A percentile compares a stretch with the other conserved stretches of the same genome.
phyloP scores from a whole-genome alignment of 2,797 vertebrate genomes.

The Phalanger gymnotis region DNA sequence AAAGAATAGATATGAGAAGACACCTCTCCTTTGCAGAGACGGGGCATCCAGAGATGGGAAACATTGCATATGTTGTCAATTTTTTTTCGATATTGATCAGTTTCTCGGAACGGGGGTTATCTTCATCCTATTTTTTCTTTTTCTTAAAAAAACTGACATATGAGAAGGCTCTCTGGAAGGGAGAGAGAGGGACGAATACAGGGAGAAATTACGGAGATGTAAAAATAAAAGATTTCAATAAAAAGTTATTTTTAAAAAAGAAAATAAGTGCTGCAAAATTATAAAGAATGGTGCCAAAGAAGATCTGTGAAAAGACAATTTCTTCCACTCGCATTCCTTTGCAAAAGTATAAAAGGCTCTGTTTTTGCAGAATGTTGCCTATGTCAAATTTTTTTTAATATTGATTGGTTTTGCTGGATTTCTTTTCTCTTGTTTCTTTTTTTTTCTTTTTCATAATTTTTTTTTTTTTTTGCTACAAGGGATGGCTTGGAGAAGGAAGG shows the following conservation, averaged over 20 bases:
- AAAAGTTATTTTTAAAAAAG: background rate
- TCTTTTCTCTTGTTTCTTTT: background rate
- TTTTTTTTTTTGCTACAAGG: background rate
- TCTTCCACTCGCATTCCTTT: background rate
- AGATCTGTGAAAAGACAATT: background rate
- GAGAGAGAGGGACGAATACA: background rate
- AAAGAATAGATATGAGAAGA: background rate
- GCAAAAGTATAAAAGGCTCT: background rate
- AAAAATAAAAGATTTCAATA: background rate
- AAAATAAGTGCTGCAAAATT: background rate
- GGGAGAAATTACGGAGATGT: constrained; percentile 63
- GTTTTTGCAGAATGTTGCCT: background rate
- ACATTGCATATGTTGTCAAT: background rate
- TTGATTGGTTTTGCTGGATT: background rate
- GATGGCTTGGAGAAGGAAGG: background rate
- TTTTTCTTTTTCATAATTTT: background rate
- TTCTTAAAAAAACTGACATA: background rate
- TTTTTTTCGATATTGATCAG: background rate
- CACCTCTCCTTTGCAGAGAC: background rate
- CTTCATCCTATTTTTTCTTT: background rate
- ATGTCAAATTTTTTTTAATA: background rate
- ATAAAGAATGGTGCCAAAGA: background rate
- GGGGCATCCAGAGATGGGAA: background rate
- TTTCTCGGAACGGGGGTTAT: background rate
- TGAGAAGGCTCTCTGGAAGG: background rate